A percentile compares a stretch with the other conserved stretches of the same genome.
Evolutionary conservation across 2,888 invertebrate genomes (phyloP).

Genomic region (Steromphala cineraria): DNA sequence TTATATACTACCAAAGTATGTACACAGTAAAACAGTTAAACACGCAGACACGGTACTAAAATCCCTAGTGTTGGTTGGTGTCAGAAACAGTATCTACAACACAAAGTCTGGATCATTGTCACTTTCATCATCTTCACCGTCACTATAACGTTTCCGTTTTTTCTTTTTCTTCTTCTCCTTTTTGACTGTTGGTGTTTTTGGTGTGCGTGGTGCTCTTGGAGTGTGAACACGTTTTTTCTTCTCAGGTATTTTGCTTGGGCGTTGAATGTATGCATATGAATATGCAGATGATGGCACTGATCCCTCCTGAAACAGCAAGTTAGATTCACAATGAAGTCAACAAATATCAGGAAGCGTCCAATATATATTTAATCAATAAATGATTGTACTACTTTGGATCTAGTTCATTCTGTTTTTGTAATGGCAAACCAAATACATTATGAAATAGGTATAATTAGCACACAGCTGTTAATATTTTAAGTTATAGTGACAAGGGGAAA

Average conservation of each 20-base stretch:
- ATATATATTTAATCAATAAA: no score
- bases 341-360: no score
- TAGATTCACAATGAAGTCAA: neutral
- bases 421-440: no score
- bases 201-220: neutral
- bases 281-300: conserved; percentile 27
- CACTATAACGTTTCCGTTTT: conserved; percentile 61
- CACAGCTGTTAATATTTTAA: no score
- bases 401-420: no score
- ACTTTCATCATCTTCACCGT: conserved; percentile 63
- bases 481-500: no score
- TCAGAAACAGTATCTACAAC: conserved; percentile 57
- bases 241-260: neutral
- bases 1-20: conserved; percentile 6
- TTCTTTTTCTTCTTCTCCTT: conserved; percentile 47
- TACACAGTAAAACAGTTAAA: conserved; percentile 17
- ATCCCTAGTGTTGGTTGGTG: conserved; percentile 1
- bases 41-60: conserved; percentile 12
- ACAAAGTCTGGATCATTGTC: conserved; percentile 69
- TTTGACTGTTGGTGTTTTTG: conserved; percentile 26
- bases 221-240: conserved; percentile 18
- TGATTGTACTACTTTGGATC: no score
- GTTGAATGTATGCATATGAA: conserved; percentile 23
- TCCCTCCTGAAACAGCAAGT: neutral
- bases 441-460: no score